phyloP scores from a whole-genome alignment of 2,113 vertebrate genomes.

The Paraplagusia blochii region DNA sequence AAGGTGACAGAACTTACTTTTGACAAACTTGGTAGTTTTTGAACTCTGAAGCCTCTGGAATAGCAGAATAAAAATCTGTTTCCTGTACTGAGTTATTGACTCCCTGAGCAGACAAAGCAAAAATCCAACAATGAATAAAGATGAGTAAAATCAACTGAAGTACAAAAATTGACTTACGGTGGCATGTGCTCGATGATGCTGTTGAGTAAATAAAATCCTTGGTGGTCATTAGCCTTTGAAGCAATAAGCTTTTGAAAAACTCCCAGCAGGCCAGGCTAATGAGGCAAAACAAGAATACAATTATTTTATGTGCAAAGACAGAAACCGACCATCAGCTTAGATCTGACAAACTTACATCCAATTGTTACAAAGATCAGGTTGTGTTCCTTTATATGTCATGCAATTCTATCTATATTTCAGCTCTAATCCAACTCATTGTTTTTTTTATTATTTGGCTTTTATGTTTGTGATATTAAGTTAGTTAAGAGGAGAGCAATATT shows the following conservation, averaged over 20 bases:
- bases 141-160: not conserved
- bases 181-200: slow-evolving; percentile 97
- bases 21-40: slow-evolving; percentile 98
- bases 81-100: slow-evolving; percentile 90
- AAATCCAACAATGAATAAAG: not conserved
- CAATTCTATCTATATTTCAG: no score
- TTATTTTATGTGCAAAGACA: not conserved
- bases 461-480: no score
- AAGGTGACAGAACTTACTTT: slow-evolving; percentile 81
- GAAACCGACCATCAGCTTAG: not conserved
- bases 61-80: slow-evolving; percentile 95
- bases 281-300: not conserved
- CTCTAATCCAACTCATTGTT: no score
- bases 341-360: no score
- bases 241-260: slow-evolving; percentile 98
- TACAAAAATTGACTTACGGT: slow-evolving; percentile 75
- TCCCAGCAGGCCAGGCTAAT: slow-evolving; percentile 91
- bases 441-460: no score
- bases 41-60: slow-evolving; percentile 98
- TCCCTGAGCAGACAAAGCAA: slow-evolving; percentile 73
- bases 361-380: no score
- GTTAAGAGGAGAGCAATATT: no score
- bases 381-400: no score
- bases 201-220: slow-evolving; percentile 97
- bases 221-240: slow-evolving; percentile 97